phyloP scores from a whole-genome alignment of 1,140 invertebrate genomes.

The Eurosta solidaginis region DNA sequence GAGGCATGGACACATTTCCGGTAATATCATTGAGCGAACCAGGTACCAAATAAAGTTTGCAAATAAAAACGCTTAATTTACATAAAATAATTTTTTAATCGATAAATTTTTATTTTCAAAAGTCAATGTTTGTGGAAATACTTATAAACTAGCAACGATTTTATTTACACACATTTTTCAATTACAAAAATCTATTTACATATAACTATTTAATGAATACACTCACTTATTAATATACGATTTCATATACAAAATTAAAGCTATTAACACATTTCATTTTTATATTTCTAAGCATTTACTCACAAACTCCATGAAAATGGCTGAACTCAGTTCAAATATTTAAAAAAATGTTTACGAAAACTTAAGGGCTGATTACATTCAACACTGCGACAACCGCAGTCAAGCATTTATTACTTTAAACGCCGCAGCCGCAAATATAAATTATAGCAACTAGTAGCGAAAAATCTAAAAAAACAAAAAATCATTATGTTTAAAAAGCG shows the following conservation, averaged over 20 bases:
- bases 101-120: neutral
- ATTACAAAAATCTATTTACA: neutral
- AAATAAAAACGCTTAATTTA: no score
- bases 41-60: no score
- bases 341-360: no score
- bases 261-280: slow-evolving; percentile 22
- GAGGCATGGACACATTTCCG: no score
- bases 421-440: no score
- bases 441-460: no score
- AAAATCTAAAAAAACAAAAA: no score
- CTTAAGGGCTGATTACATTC: no score
- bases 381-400: neutral
- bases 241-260: slow-evolving; percentile 7
- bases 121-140: neutral
- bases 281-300: neutral
- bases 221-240: neutral
- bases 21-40: no score
- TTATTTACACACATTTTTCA: neutral
- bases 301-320: neutral
- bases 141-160: neutral
- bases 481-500: no score
- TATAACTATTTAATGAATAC: neutral
- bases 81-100: neutral
- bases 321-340: no score
- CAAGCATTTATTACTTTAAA: neutral